These are phyloP conservation scores for Pseudeuparius sepicola DNA, from an alignment of 2,888 invertebrate genomes.

Conservation along the genomic window DNA sequence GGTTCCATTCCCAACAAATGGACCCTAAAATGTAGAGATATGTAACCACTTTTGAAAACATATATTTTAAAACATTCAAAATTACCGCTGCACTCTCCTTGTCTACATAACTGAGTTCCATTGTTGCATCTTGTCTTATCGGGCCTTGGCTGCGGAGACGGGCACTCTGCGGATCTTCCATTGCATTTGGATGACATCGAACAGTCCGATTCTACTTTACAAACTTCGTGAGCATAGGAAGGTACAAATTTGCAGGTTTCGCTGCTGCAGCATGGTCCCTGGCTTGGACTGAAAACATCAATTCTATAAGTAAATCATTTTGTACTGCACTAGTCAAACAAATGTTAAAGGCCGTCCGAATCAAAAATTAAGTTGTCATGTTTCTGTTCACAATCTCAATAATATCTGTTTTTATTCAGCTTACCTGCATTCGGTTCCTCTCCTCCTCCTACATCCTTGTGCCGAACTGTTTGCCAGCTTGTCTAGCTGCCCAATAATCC, in stretches of 20 bases:
- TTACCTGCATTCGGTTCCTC: slow-evolving; percentile 72
- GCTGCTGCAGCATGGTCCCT: slow-evolving; percentile 91
- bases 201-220: slow-evolving; percentile 82
- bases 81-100: too few species aligned
- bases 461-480: slow-evolving; percentile 58
- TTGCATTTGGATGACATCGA: slow-evolving; percentile 80
- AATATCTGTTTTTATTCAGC: slow-evolving; percentile 11
- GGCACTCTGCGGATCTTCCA: slow-evolving; percentile 80
- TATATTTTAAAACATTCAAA: too few species aligned
- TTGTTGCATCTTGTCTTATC: slow-evolving; percentile 95
- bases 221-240: slow-evolving; percentile 53
- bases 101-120: slow-evolving; percentile 70
- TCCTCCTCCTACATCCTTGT: slow-evolving; percentile 69
- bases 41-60: slow-evolving; percentile 51
- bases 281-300: slow-evolving; percentile 81
- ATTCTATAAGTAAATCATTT: too few species aligned
- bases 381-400: neutral
- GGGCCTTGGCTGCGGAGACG: slow-evolving; percentile 66
- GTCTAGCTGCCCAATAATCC: slow-evolving; percentile 62
- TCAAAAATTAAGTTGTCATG: too few species aligned
- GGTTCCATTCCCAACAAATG: slow-evolving; percentile 88
- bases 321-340: too few species aligned
- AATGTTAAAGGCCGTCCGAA: too few species aligned
- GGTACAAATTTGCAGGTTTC: slow-evolving; percentile 69
- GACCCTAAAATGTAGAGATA: slow-evolving; percentile 95